phyloP scores from a whole-genome alignment of 2,888 invertebrate species.

The Phyto melanocephala region DNA sequence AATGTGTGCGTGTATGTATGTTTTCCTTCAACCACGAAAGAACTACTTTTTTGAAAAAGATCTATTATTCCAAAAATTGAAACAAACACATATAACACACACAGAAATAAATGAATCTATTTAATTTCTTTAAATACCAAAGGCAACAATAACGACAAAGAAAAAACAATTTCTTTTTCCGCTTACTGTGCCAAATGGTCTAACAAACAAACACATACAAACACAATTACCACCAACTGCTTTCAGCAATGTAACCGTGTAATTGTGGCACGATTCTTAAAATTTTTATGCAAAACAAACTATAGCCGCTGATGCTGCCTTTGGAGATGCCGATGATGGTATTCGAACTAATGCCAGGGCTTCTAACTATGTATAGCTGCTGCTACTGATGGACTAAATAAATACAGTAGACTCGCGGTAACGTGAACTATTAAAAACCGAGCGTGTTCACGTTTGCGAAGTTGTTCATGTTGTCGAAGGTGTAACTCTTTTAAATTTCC shows the following conservation, averaged over 20 bases:
- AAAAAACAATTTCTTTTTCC: constrained; percentile 66
- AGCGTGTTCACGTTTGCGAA: too few relatives aligned
- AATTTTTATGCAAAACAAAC: constrained; percentile 42
- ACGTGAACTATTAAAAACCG: too few relatives aligned
- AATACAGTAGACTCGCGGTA: too few relatives aligned
- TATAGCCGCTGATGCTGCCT: background rate
- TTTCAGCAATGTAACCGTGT: constrained; percentile 35
- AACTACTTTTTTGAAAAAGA: background rate
- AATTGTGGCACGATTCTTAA: constrained; percentile 18
- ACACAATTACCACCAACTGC: constrained; percentile 65
- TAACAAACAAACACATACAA: constrained; percentile 20
- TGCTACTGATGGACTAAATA: constrained; percentile 19
- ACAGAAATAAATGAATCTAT: background rate
- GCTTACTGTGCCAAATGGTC: constrained; percentile 64
- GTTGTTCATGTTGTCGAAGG: too few relatives aligned
- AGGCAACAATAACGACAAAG: background rate
- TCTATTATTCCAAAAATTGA: constrained; percentile 5
- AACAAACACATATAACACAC: background rate
- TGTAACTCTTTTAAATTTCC: too few relatives aligned
- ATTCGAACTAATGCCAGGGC: too few relatives aligned
- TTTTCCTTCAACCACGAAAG: too few relatives aligned
- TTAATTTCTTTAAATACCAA: constrained; percentile 3
- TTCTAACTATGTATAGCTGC: background rate
- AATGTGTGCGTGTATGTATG: too few relatives aligned
- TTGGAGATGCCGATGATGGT: background rate